phyloP scores from a whole-genome alignment of 2,797 vertebrate genomes.

The Lepidocolaptes lacrymiger region DNA sequence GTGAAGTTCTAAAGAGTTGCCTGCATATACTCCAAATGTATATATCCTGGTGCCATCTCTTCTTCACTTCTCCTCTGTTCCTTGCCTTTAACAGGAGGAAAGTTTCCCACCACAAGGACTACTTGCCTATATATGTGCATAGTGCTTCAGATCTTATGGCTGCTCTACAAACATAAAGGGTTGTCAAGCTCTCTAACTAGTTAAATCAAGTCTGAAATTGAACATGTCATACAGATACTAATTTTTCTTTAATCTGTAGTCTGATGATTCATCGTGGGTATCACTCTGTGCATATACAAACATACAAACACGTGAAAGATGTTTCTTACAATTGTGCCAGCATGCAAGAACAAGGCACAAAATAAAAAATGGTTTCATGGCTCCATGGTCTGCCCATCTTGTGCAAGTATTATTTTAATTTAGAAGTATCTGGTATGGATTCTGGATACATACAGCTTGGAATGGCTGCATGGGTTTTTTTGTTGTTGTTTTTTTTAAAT shows the following conservation, averaged over 20 bases:
- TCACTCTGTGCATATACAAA: fast-evolving
- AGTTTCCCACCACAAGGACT: not conserved
- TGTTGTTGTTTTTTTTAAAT: not conserved
- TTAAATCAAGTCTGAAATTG: not conserved
- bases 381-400: not conserved
- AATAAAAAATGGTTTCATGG: not conserved
- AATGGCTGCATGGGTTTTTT: no score
- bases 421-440: not conserved
- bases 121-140: not conserved
- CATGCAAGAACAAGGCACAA: not conserved
- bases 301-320: not conserved
- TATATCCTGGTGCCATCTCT: not conserved
- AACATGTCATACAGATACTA: not conserved
- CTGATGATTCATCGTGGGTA: not conserved
- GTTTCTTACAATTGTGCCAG: not conserved
- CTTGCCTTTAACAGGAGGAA: not conserved
- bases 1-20: not conserved
- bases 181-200: not conserved
- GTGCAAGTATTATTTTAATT: not conserved
- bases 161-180: not conserved
- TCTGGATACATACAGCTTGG: no score
- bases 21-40: not conserved
- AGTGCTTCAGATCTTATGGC: not conserved
- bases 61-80: not conserved
- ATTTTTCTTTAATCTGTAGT: not conserved